Conservation (phyloP, 2,888 invertebrate genomes). For the Stegophylla sp. region DNA sequence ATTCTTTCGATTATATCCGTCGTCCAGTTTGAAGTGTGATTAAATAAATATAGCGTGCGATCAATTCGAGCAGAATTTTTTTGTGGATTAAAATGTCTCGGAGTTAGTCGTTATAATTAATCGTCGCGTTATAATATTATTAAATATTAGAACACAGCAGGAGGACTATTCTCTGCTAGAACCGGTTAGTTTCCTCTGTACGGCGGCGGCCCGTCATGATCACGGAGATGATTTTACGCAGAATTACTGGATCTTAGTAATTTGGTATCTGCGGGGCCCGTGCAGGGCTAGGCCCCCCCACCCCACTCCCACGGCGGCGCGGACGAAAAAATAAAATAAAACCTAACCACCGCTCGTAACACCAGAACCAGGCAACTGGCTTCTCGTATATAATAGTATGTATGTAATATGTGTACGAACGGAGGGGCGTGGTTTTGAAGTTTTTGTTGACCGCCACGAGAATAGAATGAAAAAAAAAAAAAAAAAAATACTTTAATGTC, state of each 20-base stretch:
- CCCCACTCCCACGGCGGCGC: background rate
- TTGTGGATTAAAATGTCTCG: background rate
- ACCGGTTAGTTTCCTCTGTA: conserved; percentile 32
- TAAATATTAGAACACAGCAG: conserved; percentile 13
- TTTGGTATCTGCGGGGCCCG: conserved; percentile 18
- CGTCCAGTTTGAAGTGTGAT: too few relatives aligned
- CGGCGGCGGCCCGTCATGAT: background rate
- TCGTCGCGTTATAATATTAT: background rate
- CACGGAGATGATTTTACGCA: conserved; percentile 16
- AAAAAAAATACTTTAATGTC: conserved; percentile 19
- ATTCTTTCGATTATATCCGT: too few relatives aligned
- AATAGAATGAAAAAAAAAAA: too few relatives aligned
- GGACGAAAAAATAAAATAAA: background rate
- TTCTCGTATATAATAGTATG: background rate
- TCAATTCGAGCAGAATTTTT: too few relatives aligned
- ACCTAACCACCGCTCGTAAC: background rate
- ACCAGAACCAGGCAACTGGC: background rate
- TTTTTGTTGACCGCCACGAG: conserved; percentile 8
- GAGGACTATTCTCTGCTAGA: conserved; percentile 9
- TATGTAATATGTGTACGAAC: background rate
- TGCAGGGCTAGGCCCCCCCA: conserved; percentile 23
- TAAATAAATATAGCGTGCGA: too few relatives aligned
- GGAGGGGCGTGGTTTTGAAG: conserved; percentile 48
- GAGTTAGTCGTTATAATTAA: background rate
- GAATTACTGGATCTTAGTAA: conserved; percentile 36